phyloP scores from a whole-genome alignment of 2,888 invertebrate genomes.

The Drosophila koepferae region DNA sequence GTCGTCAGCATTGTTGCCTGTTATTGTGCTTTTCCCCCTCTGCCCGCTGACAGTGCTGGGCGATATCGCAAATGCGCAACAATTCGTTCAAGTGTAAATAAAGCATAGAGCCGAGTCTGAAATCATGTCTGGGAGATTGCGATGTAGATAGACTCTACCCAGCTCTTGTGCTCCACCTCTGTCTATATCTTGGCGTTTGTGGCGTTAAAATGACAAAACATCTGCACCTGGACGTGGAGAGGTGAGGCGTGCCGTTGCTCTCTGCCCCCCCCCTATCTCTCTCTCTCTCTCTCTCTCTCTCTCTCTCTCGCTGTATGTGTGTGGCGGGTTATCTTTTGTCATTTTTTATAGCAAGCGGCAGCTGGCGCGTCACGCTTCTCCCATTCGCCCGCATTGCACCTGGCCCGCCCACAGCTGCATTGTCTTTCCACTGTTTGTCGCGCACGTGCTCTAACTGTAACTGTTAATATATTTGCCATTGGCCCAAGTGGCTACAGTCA shows the following conservation, averaged over 20 bases:
- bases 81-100: slow-evolving; percentile 82
- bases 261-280: no score
- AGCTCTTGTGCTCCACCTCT: neutral
- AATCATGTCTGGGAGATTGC: slow-evolving; percentile 26
- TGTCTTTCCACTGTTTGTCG: slow-evolving; percentile 53
- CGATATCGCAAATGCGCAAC: slow-evolving; percentile 75
- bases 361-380: slow-evolving; percentile 33
- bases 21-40: slow-evolving; percentile 12
- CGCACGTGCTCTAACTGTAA: slow-evolving; percentile 57
- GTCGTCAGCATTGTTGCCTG: neutral
- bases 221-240: slow-evolving; percentile 53
- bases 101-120: slow-evolving; percentile 51
- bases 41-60: slow-evolving; percentile 3
- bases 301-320: neutral
- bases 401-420: slow-evolving; percentile 38
- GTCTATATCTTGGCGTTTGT: slow-evolving; percentile 31
- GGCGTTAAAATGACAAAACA: slow-evolving; percentile 76
- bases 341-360: slow-evolving; percentile 61
- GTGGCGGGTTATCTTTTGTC: slow-evolving; percentile 51
- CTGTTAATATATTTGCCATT: slow-evolving; percentile 61
- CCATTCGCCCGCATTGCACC: neutral
- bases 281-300: no score
- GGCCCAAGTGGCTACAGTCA: slow-evolving; percentile 58
- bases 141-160: slow-evolving; percentile 13
- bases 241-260: neutral